phyloP scores from a whole-genome alignment of 64 coral and sea anemone species.

The Acropora tenuis region DNA sequence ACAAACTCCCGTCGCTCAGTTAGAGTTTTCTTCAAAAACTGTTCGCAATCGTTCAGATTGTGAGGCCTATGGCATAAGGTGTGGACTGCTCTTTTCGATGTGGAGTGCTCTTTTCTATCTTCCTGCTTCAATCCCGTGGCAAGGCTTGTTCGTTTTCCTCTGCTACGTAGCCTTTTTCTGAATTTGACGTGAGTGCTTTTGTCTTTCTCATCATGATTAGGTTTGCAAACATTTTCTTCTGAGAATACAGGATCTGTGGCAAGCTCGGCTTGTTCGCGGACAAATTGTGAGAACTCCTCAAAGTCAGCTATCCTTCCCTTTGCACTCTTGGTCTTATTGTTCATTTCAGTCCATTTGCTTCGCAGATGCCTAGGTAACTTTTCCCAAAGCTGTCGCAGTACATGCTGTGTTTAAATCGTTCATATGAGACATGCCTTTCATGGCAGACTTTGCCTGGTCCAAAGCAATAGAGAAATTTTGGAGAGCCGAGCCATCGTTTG shows the following conservation, averaged over 20 bases:
- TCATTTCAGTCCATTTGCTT: too few relatives aligned
- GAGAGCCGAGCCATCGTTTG: slow-evolving; percentile 38
- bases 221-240: background rate
- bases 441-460: slow-evolving; percentile 53
- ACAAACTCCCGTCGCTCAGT: slow-evolving; percentile 40
- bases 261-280: slow-evolving; percentile 68
- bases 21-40: too few relatives aligned
- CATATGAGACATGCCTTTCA: slow-evolving; percentile 42
- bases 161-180: background rate
- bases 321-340: background rate
- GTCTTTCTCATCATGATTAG: slow-evolving; percentile 15
- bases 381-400: slow-evolving; percentile 67
- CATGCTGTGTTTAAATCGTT: slow-evolving; percentile 64
- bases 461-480: slow-evolving; percentile 50
- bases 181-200: background rate
- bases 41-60: too few relatives aligned
- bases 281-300: slow-evolving; percentile 68
- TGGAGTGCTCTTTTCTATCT: too few relatives aligned
- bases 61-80: too few relatives aligned
- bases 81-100: too few relatives aligned
- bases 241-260: slow-evolving; percentile 71
- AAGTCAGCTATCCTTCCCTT: slow-evolving; percentile 64
- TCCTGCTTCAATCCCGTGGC: background rate
- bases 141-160: slow-evolving; percentile 28
- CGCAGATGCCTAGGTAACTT: slow-evolving; percentile 61